Evolutionary conservation across 1,140 invertebrate genomes (phyloP).

Genomic region (Drosophila auraria): DNA sequence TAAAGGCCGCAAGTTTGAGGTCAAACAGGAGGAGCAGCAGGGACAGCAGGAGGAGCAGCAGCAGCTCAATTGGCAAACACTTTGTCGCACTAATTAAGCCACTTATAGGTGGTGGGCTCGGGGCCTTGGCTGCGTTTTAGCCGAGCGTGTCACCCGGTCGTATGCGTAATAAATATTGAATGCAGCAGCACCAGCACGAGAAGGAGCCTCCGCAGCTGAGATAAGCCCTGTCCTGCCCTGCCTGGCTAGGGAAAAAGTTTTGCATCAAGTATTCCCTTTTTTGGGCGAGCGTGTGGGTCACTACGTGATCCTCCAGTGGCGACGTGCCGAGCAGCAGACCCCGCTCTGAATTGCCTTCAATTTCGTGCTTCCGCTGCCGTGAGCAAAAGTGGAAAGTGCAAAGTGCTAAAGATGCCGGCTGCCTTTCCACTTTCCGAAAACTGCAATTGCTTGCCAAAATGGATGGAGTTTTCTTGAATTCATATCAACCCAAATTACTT

Average conservation of each 20-base stretch:
- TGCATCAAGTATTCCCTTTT: slow-evolving; percentile 71
- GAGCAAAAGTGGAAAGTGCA: slow-evolving; percentile 29
- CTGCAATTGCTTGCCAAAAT: slow-evolving; percentile 21
- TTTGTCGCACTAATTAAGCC: slow-evolving; percentile 75
- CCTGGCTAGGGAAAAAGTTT: slow-evolving; percentile 46
- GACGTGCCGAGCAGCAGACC: slow-evolving; percentile 48
- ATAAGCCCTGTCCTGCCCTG: slow-evolving; percentile 20
- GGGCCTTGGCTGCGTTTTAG: slow-evolving; percentile 37
- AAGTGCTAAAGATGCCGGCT: slow-evolving; percentile 14
- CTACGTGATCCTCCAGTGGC: slow-evolving; percentile 57
- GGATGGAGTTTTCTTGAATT: background rate
- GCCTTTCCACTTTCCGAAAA: background rate
- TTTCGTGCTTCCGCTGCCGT: slow-evolving; percentile 58
- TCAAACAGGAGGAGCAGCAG: background rate
- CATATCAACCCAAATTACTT: slow-evolving; percentile 14
- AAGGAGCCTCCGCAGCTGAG: slow-evolving; percentile 11
- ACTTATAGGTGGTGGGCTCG: slow-evolving; percentile 47
- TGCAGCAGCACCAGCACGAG: slow-evolving; percentile 20
- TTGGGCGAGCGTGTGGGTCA: slow-evolving; percentile 25
- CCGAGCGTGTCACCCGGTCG: slow-evolving; percentile 37
- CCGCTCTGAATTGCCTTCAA: slow-evolving; percentile 65
- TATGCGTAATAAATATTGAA: slow-evolving; percentile 72
- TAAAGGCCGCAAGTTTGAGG: slow-evolving; percentile 43
- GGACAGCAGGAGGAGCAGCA: background rate
- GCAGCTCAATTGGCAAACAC: slow-evolving; percentile 63